phyloP scores from a whole-genome alignment of 2,113 vertebrate genomes.

The Stictonetta naevosa region DNA sequence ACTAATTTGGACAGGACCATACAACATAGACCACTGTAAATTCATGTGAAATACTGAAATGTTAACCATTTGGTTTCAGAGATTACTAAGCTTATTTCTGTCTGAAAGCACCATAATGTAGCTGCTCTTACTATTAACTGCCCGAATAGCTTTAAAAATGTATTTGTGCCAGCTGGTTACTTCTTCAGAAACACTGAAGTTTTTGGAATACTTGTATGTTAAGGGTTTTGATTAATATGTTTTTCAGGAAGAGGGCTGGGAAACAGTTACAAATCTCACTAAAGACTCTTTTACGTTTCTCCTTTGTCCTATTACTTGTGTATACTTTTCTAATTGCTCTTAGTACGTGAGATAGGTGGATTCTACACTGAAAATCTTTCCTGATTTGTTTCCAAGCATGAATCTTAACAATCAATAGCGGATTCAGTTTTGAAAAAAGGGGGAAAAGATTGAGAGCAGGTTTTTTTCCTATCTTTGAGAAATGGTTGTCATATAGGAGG shows the following conservation, averaged over 20 bases:
- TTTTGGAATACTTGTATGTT: neutral
- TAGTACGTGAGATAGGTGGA: neutral
- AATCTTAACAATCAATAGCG: neutral
- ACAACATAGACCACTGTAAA: neutral
- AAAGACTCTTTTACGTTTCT: neutral
- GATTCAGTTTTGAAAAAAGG: neutral
- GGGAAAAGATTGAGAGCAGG: fast-evolving
- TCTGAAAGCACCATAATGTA: neutral
- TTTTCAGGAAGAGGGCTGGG: neutral
- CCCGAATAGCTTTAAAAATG: neutral
- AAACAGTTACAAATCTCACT: neutral
- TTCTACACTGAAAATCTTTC: neutral
- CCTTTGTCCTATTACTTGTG: neutral
- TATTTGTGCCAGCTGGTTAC: neutral
- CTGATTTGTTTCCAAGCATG: neutral
- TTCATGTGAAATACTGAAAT: neutral
- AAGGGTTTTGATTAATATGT: neutral
- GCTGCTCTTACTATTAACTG: neutral
- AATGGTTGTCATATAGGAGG: neutral
- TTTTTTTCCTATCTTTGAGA: neutral
- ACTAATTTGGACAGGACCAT: neutral
- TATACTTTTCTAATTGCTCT: neutral
- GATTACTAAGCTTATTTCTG: neutral
- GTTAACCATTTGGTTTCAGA: neutral
- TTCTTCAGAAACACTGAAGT: neutral